A percentile compares a stretch with the other conserved stretches of the same genome.
These are phyloP conservation scores for Amblyjoppa proteus DNA, from an alignment of 2,888 invertebrate genomes.

Conservation along the genomic window DNA sequence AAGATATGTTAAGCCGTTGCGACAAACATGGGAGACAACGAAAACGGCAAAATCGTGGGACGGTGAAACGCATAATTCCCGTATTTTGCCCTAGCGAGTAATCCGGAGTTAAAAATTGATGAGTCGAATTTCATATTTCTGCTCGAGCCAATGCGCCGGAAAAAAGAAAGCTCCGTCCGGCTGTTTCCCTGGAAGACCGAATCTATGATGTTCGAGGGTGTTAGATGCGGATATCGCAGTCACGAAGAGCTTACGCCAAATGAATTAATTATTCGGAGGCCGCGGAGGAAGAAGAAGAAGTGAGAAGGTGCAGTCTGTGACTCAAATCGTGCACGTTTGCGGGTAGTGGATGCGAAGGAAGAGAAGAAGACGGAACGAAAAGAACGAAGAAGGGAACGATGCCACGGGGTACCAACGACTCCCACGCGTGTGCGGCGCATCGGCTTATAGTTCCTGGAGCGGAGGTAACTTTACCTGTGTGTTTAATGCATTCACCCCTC, in stretches of 20 bases:
- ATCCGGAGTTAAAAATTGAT: no score
- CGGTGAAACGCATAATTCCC: not conserved
- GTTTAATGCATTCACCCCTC: slow-evolving; percentile 47
- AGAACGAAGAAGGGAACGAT: slow-evolving; percentile 5
- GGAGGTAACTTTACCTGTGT: slow-evolving; percentile 9
- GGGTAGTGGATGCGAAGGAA: slow-evolving; percentile 24
- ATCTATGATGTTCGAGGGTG: not conserved
- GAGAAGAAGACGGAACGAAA: slow-evolving; percentile 23
- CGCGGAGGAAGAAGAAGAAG: slow-evolving; percentile 3
- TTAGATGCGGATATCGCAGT: slow-evolving; percentile 16
- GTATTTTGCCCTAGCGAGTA: no score
- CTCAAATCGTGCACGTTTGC: slow-evolving; percentile 42
- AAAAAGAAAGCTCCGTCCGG: not conserved
- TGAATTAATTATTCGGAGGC: slow-evolving; percentile 53
- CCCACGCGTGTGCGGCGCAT: slow-evolving; percentile 7
- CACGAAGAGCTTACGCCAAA: slow-evolving; percentile 25
- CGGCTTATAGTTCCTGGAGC: slow-evolving; percentile 17
- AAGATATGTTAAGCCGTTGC: no score
- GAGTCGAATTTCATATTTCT: not conserved
- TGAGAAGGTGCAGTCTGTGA: slow-evolving; percentile 5
- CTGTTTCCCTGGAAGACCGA: slow-evolving; percentile 3
- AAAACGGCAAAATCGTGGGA: no score
- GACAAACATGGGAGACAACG: no score
- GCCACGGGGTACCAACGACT: slow-evolving; percentile 1
- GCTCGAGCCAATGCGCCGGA: not conserved